A percentile compares a stretch with the other conserved stretches of the same genome.
phyloP scores from a whole-genome alignment of 2,888 invertebrate species.

The Dolomedes plantarius region DNA sequence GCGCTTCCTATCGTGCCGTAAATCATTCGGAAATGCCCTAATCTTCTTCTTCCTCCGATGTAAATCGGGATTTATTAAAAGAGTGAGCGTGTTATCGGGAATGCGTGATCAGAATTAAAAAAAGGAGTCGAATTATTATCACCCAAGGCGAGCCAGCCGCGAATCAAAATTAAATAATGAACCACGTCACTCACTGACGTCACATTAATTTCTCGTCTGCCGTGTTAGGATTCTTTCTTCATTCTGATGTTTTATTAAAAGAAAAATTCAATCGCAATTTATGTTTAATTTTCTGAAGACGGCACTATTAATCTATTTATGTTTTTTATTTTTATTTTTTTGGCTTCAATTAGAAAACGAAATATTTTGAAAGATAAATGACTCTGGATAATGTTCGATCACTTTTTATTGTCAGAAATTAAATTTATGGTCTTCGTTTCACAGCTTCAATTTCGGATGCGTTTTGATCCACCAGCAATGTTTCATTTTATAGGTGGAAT shows the following conservation, averaged over 20 bases:
- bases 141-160: slow-evolving; percentile 37
- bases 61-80: slow-evolving; percentile 71
- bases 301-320: slow-evolving; percentile 6
- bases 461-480: neutral
- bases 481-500: neutral
- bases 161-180: slow-evolving; percentile 65
- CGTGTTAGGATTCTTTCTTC: neutral
- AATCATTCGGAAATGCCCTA: slow-evolving; percentile 64
- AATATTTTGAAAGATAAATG: slow-evolving; percentile 43
- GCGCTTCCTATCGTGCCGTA: slow-evolving; percentile 58
- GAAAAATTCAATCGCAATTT: slow-evolving; percentile 4
- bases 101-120: slow-evolving; percentile 67
- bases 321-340: too few relatives aligned
- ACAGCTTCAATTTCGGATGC: neutral
- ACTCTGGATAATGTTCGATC: slow-evolving; percentile 15
- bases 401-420: neutral
- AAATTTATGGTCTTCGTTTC: neutral
- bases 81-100: slow-evolving; percentile 63
- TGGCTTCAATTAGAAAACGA: slow-evolving; percentile 34
- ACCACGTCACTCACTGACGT: slow-evolving; percentile 24
- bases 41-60: slow-evolving; percentile 60
- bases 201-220: slow-evolving; percentile 47
- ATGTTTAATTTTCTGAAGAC: slow-evolving; percentile 2
- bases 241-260: neutral
- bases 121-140: slow-evolving; percentile 51